A percentile compares a stretch with the other conserved stretches of the same genome.
These are phyloP conservation scores for Drosophila falleni DNA, from an alignment of 2,888 invertebrate genomes.

Conservation along the genomic window DNA sequence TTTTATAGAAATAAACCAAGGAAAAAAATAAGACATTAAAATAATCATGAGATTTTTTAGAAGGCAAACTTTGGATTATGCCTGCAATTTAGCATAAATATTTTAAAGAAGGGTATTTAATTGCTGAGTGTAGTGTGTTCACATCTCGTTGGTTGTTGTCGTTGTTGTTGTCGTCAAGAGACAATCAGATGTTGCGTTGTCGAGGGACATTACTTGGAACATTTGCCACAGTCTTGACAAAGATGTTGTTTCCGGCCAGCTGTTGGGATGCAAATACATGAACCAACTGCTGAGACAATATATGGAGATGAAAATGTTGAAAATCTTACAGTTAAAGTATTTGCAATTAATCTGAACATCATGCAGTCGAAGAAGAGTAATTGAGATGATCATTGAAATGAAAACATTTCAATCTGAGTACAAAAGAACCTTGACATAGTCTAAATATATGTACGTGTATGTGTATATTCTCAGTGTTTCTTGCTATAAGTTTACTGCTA, in stretches of 20 bases:
- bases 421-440: neutral
- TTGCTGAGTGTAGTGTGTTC: neutral
- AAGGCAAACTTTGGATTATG: no score
- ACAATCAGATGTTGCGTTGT: neutral
- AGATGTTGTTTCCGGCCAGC: neutral
- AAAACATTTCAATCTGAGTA: neutral
- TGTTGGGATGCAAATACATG: neutral
- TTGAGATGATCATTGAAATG: neutral
- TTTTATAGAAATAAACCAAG: no score
- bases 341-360: neutral
- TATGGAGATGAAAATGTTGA: neutral
- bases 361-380: neutral
- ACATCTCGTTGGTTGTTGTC: neutral
- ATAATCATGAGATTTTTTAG: no score
- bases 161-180: neutral
- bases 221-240: neutral
- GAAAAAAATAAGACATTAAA: no score
- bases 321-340: neutral
- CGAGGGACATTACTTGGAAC: neutral
- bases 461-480: neutral
- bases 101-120: no score
- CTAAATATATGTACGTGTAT: no score
- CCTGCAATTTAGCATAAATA: no score
- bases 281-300: neutral
- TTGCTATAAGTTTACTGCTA: conserved; percentile 3